A percentile compares a stretch with the other conserved stretches of the same genome.
Evolutionary conservation across 2,888 invertebrate genomes (phyloP).

Genomic region (Callosobruchus maculatus): DNA sequence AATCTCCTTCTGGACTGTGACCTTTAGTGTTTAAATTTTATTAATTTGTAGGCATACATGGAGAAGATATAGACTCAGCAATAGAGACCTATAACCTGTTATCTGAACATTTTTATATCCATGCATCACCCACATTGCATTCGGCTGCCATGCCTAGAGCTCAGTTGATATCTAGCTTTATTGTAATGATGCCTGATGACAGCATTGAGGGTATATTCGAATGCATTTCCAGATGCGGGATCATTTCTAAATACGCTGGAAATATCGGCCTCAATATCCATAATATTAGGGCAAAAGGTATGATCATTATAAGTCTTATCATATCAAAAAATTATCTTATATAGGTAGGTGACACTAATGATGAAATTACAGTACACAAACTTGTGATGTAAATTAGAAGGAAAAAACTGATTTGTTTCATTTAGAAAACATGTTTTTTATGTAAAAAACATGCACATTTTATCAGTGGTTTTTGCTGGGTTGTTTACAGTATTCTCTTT

Average conservation of each 20-base stretch:
- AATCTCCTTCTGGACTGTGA: too few relatives aligned
- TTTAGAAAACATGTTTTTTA: too few relatives aligned
- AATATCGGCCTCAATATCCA: conserved; percentile 97
- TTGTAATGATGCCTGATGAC: conserved; percentile 91
- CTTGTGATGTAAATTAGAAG: too few relatives aligned
- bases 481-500: too few relatives aligned
- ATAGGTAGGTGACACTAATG: too few relatives aligned
- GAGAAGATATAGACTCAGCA: conserved; percentile 84
- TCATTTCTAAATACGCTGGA: conserved; percentile 95
- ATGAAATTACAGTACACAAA: too few relatives aligned
- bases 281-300: conserved; percentile 77
- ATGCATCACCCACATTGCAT: conserved; percentile 96
- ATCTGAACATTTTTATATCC: conserved; percentile 94
- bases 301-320: neutral
- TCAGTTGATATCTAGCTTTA: conserved; percentile 93
- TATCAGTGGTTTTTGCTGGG: too few relatives aligned
- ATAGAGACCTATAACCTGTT: conserved; percentile 94
- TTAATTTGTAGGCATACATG: conserved; percentile 64
- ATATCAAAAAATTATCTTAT: neutral
- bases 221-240: conserved; percentile 86
- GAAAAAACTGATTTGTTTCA: too few relatives aligned
- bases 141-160: conserved; percentile 88
- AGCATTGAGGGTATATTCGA: conserved; percentile 94
- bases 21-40: neutral
- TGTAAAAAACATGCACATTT: too few relatives aligned